Base-by-base conservation (phyloP, 2,888 invertebrate genomes). In the Lymantria monacha region DNA sequence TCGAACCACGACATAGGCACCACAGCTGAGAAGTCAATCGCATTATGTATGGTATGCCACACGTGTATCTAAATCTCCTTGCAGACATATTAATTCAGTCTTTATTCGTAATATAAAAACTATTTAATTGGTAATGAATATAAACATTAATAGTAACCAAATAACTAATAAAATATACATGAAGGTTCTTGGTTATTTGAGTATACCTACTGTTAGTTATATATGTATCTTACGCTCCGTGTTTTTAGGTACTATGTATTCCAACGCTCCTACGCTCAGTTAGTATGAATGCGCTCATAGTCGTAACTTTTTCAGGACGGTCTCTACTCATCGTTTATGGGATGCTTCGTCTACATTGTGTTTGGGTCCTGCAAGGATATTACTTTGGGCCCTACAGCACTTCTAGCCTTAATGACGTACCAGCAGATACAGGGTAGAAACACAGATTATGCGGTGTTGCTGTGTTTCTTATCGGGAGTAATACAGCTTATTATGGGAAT, bases 311-410 rank as follows among this genome's bases (percentile, higher is more conserved):
- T 82, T 61, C 92, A 98, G 97, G 98, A 97, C 88, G 98, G 98
- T 3, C 92, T 99, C 46, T 98, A 98, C 88, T 97, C 98, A 0
- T 96, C 98, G 0, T 98, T 98, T 84, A 94, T 97, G 86, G 98
- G 98, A 1, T 97, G 98, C 73, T 96, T 98, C 81, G 93, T 98
- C 38, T 99, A 98, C 87, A 94, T 96, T 46, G 82, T 98, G 53
- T 94, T 98, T 67, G 98, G 98, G 30, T 97, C 97, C 45, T 96
- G 96, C 76, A 96, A 96, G 64, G 96, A 96, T 76, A 96, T 96
- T 51, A 96, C 96, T 7, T 94, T 97, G 54, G 97, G 98, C 8
- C 98, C 98, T 2, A 98, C 98, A 0, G 98, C 98, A n/a, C 92
- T 98, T 50, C 94, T 98, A 93, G 96, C 98, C 0, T 92, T 98